Evolutionary conservation across 2,888 invertebrate species (phyloP).

Genomic region (Xestoiulus laeticollis): DNA sequence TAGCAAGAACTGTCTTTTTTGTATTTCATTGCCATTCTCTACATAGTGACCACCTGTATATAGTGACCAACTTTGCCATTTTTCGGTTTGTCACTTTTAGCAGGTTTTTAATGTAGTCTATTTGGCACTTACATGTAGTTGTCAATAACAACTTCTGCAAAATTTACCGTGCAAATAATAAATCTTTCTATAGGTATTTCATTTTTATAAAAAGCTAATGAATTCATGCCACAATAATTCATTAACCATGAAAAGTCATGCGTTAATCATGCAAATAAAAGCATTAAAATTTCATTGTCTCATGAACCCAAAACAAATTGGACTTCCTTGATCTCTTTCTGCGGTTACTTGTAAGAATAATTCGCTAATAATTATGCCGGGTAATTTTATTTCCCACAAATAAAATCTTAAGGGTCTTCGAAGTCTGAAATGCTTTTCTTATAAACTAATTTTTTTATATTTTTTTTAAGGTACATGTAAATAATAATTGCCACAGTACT

Average conservation of each 20-base stretch:
- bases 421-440: background rate
- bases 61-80: no score
- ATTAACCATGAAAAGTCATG: background rate
- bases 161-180: no score
- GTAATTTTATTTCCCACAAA: conserved; percentile 11
- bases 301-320: background rate
- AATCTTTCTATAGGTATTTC: background rate
- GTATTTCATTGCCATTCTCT: no score
- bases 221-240: conserved; percentile 2
- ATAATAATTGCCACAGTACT: background rate
- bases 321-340: background rate
- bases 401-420: background rate
- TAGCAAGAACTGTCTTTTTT: no score
- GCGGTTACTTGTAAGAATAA: background rate
- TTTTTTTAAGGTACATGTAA: no score
- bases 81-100: no score
- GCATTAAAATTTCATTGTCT: background rate
- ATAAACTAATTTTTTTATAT: background rate
- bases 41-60: no score
- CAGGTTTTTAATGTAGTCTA: no score
- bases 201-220: background rate
- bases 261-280: background rate
- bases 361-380: background rate
- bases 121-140: no score
- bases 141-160: no score